Evolutionary conservation across 2,113 vertebrate species (phyloP).

Genomic region (Octodon degus): DNA sequence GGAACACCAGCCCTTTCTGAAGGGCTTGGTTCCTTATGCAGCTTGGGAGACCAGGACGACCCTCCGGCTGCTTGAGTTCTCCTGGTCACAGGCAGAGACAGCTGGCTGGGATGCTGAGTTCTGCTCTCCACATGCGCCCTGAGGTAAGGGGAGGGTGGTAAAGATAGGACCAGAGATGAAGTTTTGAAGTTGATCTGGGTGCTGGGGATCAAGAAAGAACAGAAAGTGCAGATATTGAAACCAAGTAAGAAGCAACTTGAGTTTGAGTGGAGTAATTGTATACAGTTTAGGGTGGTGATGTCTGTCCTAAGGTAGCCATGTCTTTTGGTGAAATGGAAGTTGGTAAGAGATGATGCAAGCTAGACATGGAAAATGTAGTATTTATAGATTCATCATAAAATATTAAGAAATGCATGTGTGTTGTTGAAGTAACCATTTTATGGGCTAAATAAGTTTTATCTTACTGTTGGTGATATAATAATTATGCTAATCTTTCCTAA

Average conservation of each 20-base stretch:
- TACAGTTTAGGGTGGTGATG: background rate
- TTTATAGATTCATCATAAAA: background rate
- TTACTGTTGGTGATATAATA: background rate
- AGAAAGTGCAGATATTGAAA: background rate
- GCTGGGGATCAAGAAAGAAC: background rate
- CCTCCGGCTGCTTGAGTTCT: background rate
- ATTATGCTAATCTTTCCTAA: background rate
- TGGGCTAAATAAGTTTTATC: background rate
- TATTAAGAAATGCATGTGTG: background rate
- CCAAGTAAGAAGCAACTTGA: background rate
- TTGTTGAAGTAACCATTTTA: background rate
- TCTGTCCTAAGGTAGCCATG: background rate
- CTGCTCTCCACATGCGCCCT: background rate
- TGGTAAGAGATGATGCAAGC: background rate
- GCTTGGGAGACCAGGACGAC: background rate
- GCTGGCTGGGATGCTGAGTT: background rate
- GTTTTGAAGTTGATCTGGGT: background rate
- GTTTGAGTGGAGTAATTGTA: background rate
- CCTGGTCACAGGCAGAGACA: background rate
- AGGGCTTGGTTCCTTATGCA: background rate
- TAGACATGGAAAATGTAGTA: background rate
- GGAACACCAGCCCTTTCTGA: background rate
- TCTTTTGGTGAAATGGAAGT: background rate
- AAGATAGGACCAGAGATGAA: background rate
- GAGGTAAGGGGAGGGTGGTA: background rate